These are phyloP conservation scores for Crotalus helleri DNA, from an alignment of 2,113 vertebrate genomes.

Conservation along the genomic window DNA sequence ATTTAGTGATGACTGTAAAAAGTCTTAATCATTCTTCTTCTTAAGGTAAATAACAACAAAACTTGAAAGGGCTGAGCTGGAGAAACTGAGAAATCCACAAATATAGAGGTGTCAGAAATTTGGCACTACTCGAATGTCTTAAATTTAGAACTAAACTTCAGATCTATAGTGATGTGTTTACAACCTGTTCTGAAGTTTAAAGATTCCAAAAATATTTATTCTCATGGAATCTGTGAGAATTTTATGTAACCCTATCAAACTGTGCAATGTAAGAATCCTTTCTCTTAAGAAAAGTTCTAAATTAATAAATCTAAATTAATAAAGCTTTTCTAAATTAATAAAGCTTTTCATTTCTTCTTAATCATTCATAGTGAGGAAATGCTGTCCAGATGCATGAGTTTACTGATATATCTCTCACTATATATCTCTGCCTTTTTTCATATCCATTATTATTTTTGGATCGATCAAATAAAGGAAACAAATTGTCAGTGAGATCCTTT, in stretches of 20 bases:
- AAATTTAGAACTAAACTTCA: neutral
- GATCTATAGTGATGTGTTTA: neutral
- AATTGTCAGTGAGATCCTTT: neutral
- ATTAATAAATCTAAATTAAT: too few relatives aligned
- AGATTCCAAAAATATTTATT: neutral
- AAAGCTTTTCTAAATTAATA: too few relatives aligned
- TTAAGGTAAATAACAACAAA: neutral
- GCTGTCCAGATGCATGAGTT: neutral
- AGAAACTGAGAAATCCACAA: neutral
- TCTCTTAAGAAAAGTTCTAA: neutral
- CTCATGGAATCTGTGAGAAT: neutral
- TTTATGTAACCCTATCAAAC: neutral
- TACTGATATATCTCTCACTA: neutral
- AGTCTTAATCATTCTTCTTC: neutral
- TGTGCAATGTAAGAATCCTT: neutral
- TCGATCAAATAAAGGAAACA: constrained; percentile 8
- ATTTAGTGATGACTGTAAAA: neutral
- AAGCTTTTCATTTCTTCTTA: neutral
- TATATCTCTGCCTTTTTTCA: neutral
- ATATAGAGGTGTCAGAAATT: neutral
- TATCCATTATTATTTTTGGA: constrained; percentile 10
- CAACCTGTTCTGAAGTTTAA: neutral
- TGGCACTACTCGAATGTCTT: neutral
- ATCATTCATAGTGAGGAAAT: neutral
- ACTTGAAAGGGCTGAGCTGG: neutral